Evolutionary conservation across 1,140 invertebrate genomes (phyloP), one percentile per base, ranked within the genome.

Genomic region (Brachionus paranguensis): DNA sequence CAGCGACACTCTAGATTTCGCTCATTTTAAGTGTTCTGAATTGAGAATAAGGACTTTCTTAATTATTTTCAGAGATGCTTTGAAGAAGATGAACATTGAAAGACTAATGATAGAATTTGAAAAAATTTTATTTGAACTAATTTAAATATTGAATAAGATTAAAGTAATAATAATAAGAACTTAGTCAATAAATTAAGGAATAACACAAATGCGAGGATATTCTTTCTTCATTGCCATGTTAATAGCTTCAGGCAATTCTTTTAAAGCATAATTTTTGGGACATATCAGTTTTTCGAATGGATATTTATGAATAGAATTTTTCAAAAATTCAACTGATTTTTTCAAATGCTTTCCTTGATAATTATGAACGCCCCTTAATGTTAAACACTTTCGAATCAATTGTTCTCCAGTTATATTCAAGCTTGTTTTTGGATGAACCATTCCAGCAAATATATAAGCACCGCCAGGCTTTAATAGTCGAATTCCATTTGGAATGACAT

Each of bases 361-460:
- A 55, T 85, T 85, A 78, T 85, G 84, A 17, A 85, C 65, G 14
- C 84, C 78, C 33, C 43, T 74, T 27, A 84, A 33, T 17, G 70
- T 76, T 24, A 85, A 43, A 20, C 79, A 84, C 76, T 85, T 85
- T 3, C 84, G 14, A 33, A 85, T 85, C 20, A 85, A 74, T 50
- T 85, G 68, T 45, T 85, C 79, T 20, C 78, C 78, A 33, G 50
- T 78, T 3, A 85, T 64, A 10, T 76, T 37, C 11, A 85, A 55
- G 7, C n/a, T 1, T 14, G 84, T 53, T 45, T 84, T 43, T 12
- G 84, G 65, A 24, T 74, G 70, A 6, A 85, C 84, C 78, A 85
- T 83, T 20, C 84, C 84, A 41, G 78, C 53, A 72, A 85, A 60
- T n/a, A 85, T 45, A 45, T 84, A 84, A 10, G 68, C 50, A 14